Base-by-base conservation (phyloP, 2,888 invertebrate genomes). In the Margaritifera margaritifera region DNA sequence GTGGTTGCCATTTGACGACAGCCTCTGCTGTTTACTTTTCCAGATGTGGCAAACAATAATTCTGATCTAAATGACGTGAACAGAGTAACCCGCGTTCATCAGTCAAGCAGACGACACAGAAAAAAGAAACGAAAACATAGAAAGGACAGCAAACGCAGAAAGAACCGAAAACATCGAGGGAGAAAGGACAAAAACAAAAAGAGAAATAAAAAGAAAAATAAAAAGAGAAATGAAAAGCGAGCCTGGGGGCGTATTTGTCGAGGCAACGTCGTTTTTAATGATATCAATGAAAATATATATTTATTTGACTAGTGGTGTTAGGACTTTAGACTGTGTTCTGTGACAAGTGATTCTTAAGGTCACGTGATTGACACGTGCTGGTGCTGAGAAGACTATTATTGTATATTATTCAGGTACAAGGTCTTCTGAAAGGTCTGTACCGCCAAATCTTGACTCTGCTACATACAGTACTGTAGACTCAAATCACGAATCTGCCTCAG, bases 201-300 rank as follows among this genome's bases (percentile, higher is more conserved):
- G 55, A 51, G 42, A 64, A 62, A 69, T 64, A 62, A 66, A 72
- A 66, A 75, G 56, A 58, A 71, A 69, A 65, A 62, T 69, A 57
- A 68, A 68, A 66, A 66, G 67, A 63, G 59, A 63, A 70, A 59
- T 70, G 64, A 67, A 58, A 62, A 60, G 62, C 72, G 68, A 60
- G 69, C 69, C 22, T 75, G 75, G 75, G 70, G 68, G 61, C 64
- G 61, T 31, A 72, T 75, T 69, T 75, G 75, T 68, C 64, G 72
- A 62, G 64, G 64, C 54, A 71, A 68, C 58, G 65, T 72, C 63
- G 70, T 72, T 55, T 70, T 64, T 68, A 69, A 72, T 64, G 70
- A 75, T 68, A 58, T 73, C 24, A 66, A 69, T 66, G 62, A 56
- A 54, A 51, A 64, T 51, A 64, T 65, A 19, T 55, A 65, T 51